Evolutionary conservation across 2,113 vertebrate species (phyloP), one percentile per base, ranked within the genome.

Genomic region (Picathartes gymnocephalus): DNA sequence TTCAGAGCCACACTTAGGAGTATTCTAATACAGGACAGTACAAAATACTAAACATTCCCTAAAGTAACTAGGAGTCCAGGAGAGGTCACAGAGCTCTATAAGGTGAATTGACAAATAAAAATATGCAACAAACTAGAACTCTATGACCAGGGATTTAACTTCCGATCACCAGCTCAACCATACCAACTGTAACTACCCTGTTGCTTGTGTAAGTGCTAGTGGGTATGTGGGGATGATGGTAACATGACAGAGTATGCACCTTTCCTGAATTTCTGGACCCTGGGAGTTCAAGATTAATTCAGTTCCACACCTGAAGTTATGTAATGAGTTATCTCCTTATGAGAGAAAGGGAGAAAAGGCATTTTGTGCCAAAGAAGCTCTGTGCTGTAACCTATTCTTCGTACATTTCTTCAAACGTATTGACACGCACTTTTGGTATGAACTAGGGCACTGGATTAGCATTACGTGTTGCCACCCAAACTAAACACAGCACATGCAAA

Each of bases 171-270:
- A 94, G 65, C 40, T 68, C 51, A 71, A n/a, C 19, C 58, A 53
- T 13, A 76, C 5, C 6, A 7, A 42, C 18, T n/a, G 8, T 37
- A 85, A 72, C 56, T 60, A 79, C 9, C 4, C 11, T 7, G 1
- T 0, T 76, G 40, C 13, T 33, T 20, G 39, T 4, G 2, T n/a
- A 45, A 73, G 73, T 6, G 6, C 10, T 2, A 3, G 31, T 24
- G 28, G 19, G 25, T 3, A 2, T 5, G 0, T 15, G 12, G 37
- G 11, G 5, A 24, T 13, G 18, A 92, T 15, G 18, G 16, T 51
- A 71, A 60, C 0, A 1, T 12, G 44, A 68, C 27, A 35, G 20
- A 40, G 7, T 15, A 64, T 8, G 20, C 1, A 4, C 30, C 12
- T 73, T 66, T 62, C 45, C 28, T 78, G 56, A 68, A 11, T 4